Evolutionary conservation across 1,140 invertebrate species (phyloP).

Genomic region (Brachionus asplanchnoidis): DNA sequence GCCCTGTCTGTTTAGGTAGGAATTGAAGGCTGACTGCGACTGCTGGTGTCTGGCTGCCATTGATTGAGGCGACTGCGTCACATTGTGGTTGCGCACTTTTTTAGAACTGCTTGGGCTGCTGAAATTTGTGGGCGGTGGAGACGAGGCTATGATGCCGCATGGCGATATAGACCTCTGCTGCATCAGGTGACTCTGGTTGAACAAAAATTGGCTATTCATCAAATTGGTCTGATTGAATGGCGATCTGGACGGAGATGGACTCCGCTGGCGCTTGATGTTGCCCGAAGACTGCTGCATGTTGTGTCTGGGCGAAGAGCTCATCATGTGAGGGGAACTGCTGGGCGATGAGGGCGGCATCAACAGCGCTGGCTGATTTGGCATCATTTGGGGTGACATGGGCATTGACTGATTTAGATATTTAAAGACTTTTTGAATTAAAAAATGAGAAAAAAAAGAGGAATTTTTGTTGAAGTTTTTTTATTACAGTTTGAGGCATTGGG

Average conservation of each 20-base stretch:
- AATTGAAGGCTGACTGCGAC: neutral
- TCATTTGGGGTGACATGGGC: neutral
- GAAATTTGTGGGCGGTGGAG: neutral
- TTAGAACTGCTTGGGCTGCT: neutral
- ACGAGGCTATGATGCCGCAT: neutral
- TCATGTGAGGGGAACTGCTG: neutral
- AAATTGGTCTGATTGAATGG: neutral
- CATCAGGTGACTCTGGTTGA: conserved; percentile 17
- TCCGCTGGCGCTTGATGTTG: neutral
- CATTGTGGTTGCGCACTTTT: neutral
- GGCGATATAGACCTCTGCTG: neutral
- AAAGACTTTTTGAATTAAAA: neutral
- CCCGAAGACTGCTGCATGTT: neutral
- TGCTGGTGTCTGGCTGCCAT: neutral
- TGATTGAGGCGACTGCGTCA: neutral
- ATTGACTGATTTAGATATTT: neutral
- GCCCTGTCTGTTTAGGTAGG: neutral
- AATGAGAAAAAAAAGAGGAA: neutral
- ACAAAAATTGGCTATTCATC: neutral
- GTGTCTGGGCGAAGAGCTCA: conserved; percentile 5
- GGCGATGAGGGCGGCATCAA: neutral
- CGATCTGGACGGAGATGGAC: conserved; percentile 12
- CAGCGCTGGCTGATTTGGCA: neutral
- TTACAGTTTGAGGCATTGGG: neutral
- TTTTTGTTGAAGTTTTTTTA: neutral